Evolutionary conservation across 2,888 invertebrate genomes (phyloP).

Genomic region (Campaea margaritaria): DNA sequence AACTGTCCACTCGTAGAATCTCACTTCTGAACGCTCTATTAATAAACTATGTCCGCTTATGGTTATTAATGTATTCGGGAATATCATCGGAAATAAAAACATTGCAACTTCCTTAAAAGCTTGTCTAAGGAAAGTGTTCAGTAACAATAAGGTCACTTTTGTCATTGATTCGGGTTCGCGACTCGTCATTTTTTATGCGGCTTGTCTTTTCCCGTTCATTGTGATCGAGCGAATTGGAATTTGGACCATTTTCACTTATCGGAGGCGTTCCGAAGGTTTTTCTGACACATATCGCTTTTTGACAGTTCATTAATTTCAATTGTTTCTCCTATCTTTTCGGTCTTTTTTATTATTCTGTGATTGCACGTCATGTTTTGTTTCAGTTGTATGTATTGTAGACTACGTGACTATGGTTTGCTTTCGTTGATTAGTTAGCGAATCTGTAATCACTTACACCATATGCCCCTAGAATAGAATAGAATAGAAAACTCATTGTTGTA

Average conservation of each 20-base stretch:
- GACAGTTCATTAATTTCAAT: slow-evolving; percentile 26
- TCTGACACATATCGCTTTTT: slow-evolving; percentile 23
- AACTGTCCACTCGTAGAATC: no score
- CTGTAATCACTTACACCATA: no score
- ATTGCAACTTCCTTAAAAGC: slow-evolving; percentile 15
- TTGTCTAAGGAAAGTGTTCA: slow-evolving; percentile 24
- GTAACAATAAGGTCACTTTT: slow-evolving; percentile 34
- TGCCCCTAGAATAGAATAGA: no score
- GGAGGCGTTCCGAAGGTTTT: slow-evolving; percentile 12
- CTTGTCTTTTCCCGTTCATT: slow-evolving; percentile 24
- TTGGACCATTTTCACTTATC: slow-evolving; percentile 33
- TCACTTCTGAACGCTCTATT: no score
- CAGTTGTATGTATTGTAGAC: no score
- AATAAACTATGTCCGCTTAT: no score
- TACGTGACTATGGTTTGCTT: no score
- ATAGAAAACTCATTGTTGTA: no score
- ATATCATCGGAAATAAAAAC: background rate
- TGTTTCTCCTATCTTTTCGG: slow-evolving; percentile 8
- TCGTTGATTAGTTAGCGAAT: no score
- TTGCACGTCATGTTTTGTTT: no score
- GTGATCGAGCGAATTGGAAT: slow-evolving; percentile 34
- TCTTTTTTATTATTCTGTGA: no score
- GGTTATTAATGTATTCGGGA: no score
- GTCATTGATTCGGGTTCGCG: slow-evolving; percentile 35
- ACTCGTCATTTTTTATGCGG: slow-evolving; percentile 28